Evolutionary conservation across 1,140 invertebrate genomes (phyloP).

Genomic region (Pachypsylla venusta): DNA sequence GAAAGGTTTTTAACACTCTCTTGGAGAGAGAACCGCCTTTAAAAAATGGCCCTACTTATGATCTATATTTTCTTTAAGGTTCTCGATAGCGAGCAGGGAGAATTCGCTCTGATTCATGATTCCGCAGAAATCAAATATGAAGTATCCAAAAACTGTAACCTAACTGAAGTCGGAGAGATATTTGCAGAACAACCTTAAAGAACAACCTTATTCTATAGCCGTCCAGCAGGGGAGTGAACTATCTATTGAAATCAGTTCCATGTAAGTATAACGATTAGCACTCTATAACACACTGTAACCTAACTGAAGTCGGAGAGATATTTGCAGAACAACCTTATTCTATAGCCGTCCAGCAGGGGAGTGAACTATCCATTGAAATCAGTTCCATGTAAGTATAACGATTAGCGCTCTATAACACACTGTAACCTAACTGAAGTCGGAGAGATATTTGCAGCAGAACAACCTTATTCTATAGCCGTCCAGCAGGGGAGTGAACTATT

Average conservation of each 20-base stretch:
- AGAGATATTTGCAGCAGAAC: conserved; percentile 74
- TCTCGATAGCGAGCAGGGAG: conserved; percentile 55
- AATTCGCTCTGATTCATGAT: conserved; percentile 81
- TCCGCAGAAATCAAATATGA: conserved; percentile 70
- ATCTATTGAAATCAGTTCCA: conserved; percentile 63
- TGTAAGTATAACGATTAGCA: no score
- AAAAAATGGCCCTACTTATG: no score
- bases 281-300: no score
- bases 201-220: conserved; percentile 74
- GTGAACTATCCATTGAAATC: conserved; percentile 62
- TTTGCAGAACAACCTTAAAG: conserved; percentile 64
- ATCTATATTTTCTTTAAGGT: no score
- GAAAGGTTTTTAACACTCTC: no score
- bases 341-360: conserved; percentile 73
- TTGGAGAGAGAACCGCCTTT: no score
- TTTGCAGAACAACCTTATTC: conserved; percentile 81
- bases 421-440: conserved; percentile 77
- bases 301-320: conserved; percentile 72
- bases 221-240: conserved; percentile 70
- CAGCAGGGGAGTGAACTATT: conserved; percentile 69
- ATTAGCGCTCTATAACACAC: no score
- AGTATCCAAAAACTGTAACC: conserved; percentile 64
- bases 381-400: conserved; percentile 42
- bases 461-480: conserved; percentile 73
- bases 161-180: conserved; percentile 72